Conservation (phyloP, 2,888 invertebrate genomes). For the Sthenelais limicola region DNA sequence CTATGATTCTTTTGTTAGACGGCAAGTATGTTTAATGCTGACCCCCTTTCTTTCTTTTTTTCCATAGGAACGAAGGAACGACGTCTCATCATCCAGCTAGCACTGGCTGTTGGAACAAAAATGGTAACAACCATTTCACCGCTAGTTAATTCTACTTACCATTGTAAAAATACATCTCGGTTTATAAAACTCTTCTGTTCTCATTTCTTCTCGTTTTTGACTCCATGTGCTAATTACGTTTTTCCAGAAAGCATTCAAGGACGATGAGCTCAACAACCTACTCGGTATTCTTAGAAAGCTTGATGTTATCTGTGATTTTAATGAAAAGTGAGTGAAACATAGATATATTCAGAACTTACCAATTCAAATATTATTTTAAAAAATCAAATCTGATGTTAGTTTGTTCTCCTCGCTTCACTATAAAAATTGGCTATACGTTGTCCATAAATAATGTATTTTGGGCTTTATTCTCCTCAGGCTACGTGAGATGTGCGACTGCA, state of each 20-base stretch:
- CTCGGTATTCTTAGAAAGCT: conserved; percentile 79
- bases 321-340: conserved; percentile 62
- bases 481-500: conserved; percentile 80
- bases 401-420: background rate
- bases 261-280: conserved; percentile 79
- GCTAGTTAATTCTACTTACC: too few species aligned
- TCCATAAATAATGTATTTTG: background rate
- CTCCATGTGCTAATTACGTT: too few species aligned
- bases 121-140: conserved; percentile 75
- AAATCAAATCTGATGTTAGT: background rate
- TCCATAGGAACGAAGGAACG: conserved; percentile 76
- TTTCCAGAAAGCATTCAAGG: conserved; percentile 72
- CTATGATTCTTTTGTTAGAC: background rate
- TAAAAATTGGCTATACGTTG: background rate
- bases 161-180: too few species aligned
- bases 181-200: too few species aligned
- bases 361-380: too few species aligned
- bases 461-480: conserved; percentile 71
- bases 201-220: too few species aligned
- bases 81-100: conserved; percentile 79
- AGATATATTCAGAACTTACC: too few species aligned
- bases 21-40: background rate
- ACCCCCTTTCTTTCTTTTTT: background rate
- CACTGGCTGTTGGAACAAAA: conserved; percentile 80
- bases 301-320: conserved; percentile 78